phyloP scores from a whole-genome alignment of 2,888 invertebrate species.

The Teleiodes luculella region DNA sequence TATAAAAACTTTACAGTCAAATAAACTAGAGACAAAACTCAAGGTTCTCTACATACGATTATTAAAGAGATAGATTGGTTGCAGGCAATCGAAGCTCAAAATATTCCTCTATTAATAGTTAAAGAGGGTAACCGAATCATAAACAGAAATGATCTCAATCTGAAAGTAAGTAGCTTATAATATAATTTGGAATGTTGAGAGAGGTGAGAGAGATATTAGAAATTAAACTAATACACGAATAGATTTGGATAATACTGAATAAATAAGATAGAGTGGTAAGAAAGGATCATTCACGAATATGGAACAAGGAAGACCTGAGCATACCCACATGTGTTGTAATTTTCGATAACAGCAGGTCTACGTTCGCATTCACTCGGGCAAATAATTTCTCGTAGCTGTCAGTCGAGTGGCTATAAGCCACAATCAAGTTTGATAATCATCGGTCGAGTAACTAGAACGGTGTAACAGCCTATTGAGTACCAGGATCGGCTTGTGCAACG shows the following conservation, averaged over 20 bases:
- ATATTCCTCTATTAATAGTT: not conserved
- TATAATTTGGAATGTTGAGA: too few relatives aligned
- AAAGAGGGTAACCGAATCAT: not conserved
- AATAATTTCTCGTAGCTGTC: slow-evolving; percentile 14
- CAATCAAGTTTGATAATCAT: slow-evolving; percentile 39
- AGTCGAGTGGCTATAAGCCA: slow-evolving; percentile 22
- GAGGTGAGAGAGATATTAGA: too few relatives aligned
- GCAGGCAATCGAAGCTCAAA: not conserved
- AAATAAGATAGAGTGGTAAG: not conserved
- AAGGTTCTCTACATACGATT: not conserved
- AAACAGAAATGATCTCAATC: not conserved
- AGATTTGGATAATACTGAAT: not conserved
- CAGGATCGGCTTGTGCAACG: slow-evolving; percentile 54
- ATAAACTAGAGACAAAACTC: not conserved
- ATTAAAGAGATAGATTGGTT: not conserved
- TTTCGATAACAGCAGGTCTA: slow-evolving; percentile 6
- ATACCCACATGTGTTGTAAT: slow-evolving; percentile 3
- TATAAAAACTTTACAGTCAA: too few relatives aligned
- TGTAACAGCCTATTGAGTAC: slow-evolving; percentile 45
- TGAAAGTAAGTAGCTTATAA: not conserved
- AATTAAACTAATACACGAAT: not conserved
- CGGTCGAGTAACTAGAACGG: slow-evolving; percentile 44
- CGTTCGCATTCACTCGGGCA: slow-evolving; percentile 13
- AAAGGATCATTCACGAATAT: not conserved
- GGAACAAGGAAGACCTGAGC: slow-evolving; percentile 1